Evolutionary conservation across 1,140 invertebrate species (phyloP), one percentile per base, ranked within the genome.

Genomic region (Papilio helenus): DNA sequence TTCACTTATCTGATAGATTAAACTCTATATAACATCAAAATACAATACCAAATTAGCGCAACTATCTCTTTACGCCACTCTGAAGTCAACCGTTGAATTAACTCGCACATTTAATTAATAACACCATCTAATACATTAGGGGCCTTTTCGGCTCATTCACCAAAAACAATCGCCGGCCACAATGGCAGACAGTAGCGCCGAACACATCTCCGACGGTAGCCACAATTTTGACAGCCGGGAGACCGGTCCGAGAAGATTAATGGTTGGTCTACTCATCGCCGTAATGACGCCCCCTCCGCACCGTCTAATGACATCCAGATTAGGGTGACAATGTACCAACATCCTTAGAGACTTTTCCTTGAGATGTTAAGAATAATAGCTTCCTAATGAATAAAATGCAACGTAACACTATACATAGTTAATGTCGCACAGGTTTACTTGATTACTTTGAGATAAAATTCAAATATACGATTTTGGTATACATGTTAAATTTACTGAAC

Each of bases 231-330:
- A 94, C 92, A 90, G 91, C 80, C 79, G 74, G 81, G 88, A 88
- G 91, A 92, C 92, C 90, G 89, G 90, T 90, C 91, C 87, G 49
- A 82, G 83, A 92, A 93, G 93, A 94, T 94, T 94, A 93, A 94
- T 94, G 91, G 89, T 86, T 77, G 89, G 76, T 87, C 90, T 92
- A 91, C 93, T 94, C 93, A 94, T 94, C 93, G 90, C 83, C 81
- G 92, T 94, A 94, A 94, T 93, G 93, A 94, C 92, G 90, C 91
- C 88, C 92, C 88, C 88, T 85, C 85, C 87, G 87, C 86, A 82
- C 82, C 83, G 83, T 92, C 92, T 94, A 94, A 94, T 94, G 93
- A 94, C 93, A 93, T 92, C 88, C 85, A 84, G 80, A 72, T 84
- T 89, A 88, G 87, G 88, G 91, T 92, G 89, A 81, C 85, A 73